Evolutionary conservation across 2,888 invertebrate genomes (phyloP).

Genomic region (Apodemia zela): DNA sequence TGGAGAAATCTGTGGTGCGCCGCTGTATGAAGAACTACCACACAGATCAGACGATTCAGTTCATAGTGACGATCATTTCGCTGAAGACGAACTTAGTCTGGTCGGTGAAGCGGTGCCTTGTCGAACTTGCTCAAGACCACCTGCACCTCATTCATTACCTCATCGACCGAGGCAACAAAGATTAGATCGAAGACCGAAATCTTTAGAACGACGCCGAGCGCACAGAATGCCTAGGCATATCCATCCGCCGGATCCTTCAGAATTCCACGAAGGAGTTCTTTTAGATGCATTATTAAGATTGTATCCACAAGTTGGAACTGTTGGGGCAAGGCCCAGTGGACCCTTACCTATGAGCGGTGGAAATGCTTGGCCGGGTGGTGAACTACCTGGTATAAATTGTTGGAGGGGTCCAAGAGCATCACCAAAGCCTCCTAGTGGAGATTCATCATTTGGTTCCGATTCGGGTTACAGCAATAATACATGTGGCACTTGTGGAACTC

Average conservation of each 20-base stretch:
- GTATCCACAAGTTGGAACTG: slow-evolving; percentile 86
- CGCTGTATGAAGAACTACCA: slow-evolving; percentile 90
- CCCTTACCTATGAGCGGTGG: slow-evolving; percentile 78
- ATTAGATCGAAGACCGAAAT: slow-evolving; percentile 78
- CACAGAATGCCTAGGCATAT: slow-evolving; percentile 74
- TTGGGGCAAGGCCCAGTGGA: slow-evolving; percentile 75
- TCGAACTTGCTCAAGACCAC: slow-evolving; percentile 74
- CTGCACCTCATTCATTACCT: slow-evolving; percentile 71
- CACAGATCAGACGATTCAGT: slow-evolving; percentile 80
- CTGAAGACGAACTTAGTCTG: slow-evolving; percentile 88
- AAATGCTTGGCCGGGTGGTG: slow-evolving; percentile 85
- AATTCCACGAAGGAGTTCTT: slow-evolving; percentile 90
- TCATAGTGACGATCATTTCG: slow-evolving; percentile 91
- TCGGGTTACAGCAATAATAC: slow-evolving; percentile 92
- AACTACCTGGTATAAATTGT: slow-evolving; percentile 79
- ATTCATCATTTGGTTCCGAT: slow-evolving; percentile 91
- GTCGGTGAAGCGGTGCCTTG: slow-evolving; percentile 73
- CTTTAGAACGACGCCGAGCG: slow-evolving; percentile 69
- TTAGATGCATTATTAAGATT: slow-evolving; percentile 86
- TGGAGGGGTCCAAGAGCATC: slow-evolving; percentile 77
- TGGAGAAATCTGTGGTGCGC: slow-evolving; percentile 80
- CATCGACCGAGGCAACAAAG: slow-evolving; percentile 82
- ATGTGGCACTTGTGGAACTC: slow-evolving; percentile 83
- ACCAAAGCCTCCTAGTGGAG: slow-evolving; percentile 84
- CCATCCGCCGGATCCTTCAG: slow-evolving; percentile 86